Percentiles rank a stretch among this genome's conserved stretches.
phyloP scores from a whole-genome alignment of 2,797 vertebrate species.

The Lepilemur ruficaudatus region DNA sequence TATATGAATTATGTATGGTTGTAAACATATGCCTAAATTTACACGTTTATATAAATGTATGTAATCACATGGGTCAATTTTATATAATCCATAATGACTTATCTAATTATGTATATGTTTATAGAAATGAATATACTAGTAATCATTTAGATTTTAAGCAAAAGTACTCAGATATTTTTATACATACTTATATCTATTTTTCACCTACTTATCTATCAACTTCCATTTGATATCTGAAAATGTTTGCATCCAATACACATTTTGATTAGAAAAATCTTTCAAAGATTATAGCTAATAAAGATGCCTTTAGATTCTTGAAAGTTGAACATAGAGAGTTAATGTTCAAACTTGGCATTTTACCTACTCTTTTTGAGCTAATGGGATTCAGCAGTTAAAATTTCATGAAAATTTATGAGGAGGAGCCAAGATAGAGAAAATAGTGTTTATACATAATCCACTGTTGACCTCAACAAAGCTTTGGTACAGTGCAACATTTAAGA shows the following conservation, averaged over 20 bases:
- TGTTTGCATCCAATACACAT: neutral
- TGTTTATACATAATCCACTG: neutral
- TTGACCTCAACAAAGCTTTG: slow-evolving; percentile 4
- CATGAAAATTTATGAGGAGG: slow-evolving; percentile 37
- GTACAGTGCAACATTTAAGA: neutral
- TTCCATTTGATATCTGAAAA: slow-evolving; percentile 34
- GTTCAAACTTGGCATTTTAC: slow-evolving; percentile 29
- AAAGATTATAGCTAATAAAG: slow-evolving; percentile 38
- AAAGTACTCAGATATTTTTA: neutral
- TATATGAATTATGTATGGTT: neutral
- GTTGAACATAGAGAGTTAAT: neutral
- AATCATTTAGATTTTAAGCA: slow-evolving; percentile 24
- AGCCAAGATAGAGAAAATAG: neutral
- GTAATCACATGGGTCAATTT: neutral
- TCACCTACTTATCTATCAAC: neutral
- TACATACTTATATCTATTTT: neutral
- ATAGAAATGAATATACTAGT: neutral
- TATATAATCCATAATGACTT: neutral
- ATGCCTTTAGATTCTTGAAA: slow-evolving; percentile 11
- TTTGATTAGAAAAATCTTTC: slow-evolving; percentile 22
- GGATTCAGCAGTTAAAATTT: slow-evolving; percentile 27
- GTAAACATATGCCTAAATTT: neutral
- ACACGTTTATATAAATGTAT: neutral
- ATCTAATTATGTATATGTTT: neutral
- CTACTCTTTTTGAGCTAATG: neutral